Evolutionary conservation across 1,140 invertebrate genomes (phyloP), one percentile per base, ranked within the genome.

Genomic region (Polypedilum vanderplanki): DNA sequence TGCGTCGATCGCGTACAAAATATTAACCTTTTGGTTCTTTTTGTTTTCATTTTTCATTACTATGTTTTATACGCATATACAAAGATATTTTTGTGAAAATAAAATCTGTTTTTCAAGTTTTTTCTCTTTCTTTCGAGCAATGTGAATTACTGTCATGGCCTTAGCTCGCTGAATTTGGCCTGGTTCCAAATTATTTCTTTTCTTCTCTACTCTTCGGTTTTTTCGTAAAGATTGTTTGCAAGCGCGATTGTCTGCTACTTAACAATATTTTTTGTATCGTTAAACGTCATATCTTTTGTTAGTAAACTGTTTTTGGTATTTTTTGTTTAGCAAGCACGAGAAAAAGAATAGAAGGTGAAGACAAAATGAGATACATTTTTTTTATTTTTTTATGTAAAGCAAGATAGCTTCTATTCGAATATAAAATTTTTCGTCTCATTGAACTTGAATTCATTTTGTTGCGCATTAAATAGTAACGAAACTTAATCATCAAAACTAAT

Each of bases 131-230:
- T 57, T 57, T n/a, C n/a, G 15, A 57, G 12, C 46, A 15, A 12
- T n/a, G n/a, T n/a, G 46, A 57, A 57, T 15, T 57, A 57, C 46
- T 57, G 46, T 57, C 41, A 57, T 57, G 46, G 46, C n/a, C n/a
- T 57, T 57, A n/a, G 12, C 46, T 57, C 46, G 46, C 24, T 33
- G 24, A 33, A 33, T 33, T 57, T 57, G 46, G 46, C 46, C 46
- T 57, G 46, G n/a, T 57, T 57, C 46, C 46, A 57, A 57, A 57
- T 57, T 57, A 57, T 57, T 57, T 57, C n/a, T 57, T 46, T 57
- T 12, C n/a, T 57, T 57, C 46, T 57, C 3, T 46, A 46, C n/a
- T 33, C 24, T 33, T 15, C 15, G 46, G 4, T 57, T 57, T 12
- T 57, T 57, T 57, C 46, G 4, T 15, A n/a, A 57, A 57, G 12